phyloP scores from a whole-genome alignment of 2,113 vertebrate genomes.

The Struthio camelus region DNA sequence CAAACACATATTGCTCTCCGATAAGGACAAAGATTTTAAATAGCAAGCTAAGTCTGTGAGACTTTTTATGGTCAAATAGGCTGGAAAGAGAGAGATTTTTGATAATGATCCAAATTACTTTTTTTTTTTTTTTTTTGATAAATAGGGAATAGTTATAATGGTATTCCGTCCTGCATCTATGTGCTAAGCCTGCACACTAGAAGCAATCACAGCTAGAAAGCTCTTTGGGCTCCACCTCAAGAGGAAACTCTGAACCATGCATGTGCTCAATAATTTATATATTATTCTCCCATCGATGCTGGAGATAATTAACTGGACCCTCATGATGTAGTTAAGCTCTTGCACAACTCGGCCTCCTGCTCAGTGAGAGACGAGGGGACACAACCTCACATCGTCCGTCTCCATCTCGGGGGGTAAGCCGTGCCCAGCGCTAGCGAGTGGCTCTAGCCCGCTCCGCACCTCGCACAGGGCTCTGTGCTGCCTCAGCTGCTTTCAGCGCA shows the following conservation, averaged over 20 bases:
- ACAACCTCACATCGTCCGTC: not conserved
- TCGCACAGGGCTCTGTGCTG: not conserved
- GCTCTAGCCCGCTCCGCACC: not conserved
- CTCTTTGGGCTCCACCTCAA: not conserved
- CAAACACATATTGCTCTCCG: constrained; percentile 48
- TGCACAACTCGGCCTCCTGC: not conserved
- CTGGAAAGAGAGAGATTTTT: constrained; percentile 43
- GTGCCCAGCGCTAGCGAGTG: not conserved
- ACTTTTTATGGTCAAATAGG: constrained; percentile 23
- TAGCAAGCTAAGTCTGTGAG: constrained; percentile 33
- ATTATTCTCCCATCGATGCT: not conserved
- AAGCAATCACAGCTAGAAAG: not conserved
- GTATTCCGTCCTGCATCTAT: not conserved
- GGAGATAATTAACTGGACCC: not conserved
- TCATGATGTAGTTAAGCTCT: not conserved
- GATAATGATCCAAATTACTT: constrained; percentile 22
- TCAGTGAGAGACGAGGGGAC: not conserved
- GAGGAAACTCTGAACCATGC: not conserved
- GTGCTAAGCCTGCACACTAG: not conserved
- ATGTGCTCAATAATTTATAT: not conserved
- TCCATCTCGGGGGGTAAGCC: not conserved
- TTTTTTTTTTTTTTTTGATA: constrained; percentile 46
- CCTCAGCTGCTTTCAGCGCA: not conserved
- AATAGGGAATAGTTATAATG: not conserved
- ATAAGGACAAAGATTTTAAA: constrained; percentile 48